phyloP scores from a whole-genome alignment of 2,888 invertebrate genomes.

The Flexamia atlantica region DNA sequence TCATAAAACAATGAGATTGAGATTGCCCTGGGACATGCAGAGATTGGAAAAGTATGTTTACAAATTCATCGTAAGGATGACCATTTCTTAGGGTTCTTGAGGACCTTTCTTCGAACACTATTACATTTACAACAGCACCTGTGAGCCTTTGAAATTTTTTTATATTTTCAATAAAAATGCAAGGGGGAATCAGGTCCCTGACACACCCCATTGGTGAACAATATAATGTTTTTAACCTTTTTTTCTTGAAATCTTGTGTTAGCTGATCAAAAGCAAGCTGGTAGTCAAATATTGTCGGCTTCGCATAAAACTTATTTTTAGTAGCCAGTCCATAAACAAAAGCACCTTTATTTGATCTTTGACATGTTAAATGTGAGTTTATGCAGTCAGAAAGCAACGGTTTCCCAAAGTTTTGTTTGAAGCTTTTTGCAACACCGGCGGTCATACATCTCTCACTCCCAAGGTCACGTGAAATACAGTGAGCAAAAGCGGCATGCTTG shows the following conservation, averaged over 20 bases:
- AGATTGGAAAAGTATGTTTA: not conserved
- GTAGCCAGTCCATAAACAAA: constrained; percentile 12
- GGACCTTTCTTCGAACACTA: not conserved
- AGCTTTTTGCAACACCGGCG: not conserved
- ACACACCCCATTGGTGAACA: constrained; percentile 35
- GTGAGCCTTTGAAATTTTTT: constrained; percentile 18
- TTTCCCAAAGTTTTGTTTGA: constrained; percentile 14
- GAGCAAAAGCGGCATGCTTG: not conserved
- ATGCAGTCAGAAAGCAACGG: not conserved
- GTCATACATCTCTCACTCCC: not conserved
- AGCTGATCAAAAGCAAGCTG: not conserved
- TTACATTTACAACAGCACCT: not conserved
- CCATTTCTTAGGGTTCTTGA: not conserved
- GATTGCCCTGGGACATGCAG: not conserved
- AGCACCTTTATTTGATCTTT: not conserved
- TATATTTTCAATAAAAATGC: not conserved
- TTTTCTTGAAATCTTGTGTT: not conserved
- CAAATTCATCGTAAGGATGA: not conserved
- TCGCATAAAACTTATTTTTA: not conserved
- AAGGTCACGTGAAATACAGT: not conserved
- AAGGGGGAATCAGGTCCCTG: not conserved
- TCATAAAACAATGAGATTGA: not conserved
- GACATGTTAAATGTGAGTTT: not conserved
- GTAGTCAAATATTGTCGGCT: constrained; percentile 6
- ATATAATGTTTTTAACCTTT: not conserved